These are phyloP conservation scores for Acrocephalus kingi DNA, from an alignment of 2,113 vertebrate genomes.

Conservation along the genomic window DNA sequence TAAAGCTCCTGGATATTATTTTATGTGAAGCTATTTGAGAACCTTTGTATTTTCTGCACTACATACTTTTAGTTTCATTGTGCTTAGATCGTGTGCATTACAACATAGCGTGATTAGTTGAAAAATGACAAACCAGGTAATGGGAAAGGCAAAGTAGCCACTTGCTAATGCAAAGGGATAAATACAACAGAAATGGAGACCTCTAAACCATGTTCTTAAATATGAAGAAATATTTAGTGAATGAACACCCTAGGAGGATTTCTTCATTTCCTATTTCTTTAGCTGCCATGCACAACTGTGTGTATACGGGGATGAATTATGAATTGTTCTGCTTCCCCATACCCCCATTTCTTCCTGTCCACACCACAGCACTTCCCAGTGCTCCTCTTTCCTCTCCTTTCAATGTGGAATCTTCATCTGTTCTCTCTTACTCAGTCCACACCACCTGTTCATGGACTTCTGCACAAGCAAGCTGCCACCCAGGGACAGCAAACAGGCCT, in stretches of 20 bases:
- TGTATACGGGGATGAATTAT: not conserved
- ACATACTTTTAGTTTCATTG: slow-evolving; percentile 39
- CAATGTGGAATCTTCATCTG: not conserved
- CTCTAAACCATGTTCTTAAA: not conserved
- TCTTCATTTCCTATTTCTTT: not conserved
- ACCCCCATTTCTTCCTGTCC: not conserved
- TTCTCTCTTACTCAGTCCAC: not conserved
- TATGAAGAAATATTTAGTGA: not conserved
- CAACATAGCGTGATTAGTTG: not conserved
- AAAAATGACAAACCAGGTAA: slow-evolving; percentile 19
- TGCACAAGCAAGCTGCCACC: not conserved
- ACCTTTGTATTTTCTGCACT: slow-evolving; percentile 47
- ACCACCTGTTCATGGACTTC: not conserved
- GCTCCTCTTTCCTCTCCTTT: not conserved
- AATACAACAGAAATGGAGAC: not conserved
- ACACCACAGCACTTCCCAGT: not conserved
- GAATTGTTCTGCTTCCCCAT: not conserved
- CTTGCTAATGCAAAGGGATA: not conserved
- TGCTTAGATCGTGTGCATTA: slow-evolving; percentile 9
- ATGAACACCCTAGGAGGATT: not conserved
- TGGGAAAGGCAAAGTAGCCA: not conserved
- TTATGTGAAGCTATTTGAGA: slow-evolving; percentile 65
- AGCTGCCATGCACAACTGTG: not conserved
- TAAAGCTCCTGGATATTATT: slow-evolving; percentile 67
- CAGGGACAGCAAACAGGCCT: accelerated